A percentile compares a stretch with the other conserved stretches of the same genome.
These are phyloP conservation scores for Chionoecetes opilio DNA, from an alignment of 1,140 invertebrate genomes.

Conservation along the genomic window DNA sequence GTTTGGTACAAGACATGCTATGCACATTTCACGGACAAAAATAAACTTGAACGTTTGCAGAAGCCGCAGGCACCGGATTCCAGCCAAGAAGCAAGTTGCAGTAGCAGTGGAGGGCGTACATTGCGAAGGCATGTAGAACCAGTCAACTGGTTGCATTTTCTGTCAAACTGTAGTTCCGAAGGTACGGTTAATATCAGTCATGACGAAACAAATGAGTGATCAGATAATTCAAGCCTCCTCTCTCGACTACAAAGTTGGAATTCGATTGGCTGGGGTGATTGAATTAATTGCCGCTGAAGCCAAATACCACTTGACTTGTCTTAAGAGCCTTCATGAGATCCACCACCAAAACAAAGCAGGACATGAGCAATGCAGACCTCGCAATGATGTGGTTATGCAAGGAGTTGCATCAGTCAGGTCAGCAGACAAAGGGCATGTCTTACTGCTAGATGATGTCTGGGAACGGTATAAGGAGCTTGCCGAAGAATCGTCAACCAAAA, in stretches of 20 bases:
- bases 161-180: slow-evolving; percentile 39
- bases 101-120: neutral
- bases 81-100: neutral
- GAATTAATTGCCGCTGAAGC: neutral
- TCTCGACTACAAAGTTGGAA: neutral
- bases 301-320: slow-evolving; percentile 36
- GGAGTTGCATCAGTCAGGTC: neutral
- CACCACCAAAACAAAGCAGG: neutral
- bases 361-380: neutral
- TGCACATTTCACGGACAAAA: slow-evolving; percentile 23
- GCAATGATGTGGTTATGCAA: slow-evolving; percentile 18
- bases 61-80: slow-evolving; percentile 2
- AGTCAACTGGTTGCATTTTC: slow-evolving; percentile 34
- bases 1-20: slow-evolving; percentile 36
- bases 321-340: neutral
- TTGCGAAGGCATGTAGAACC: neutral
- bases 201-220: neutral
- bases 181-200: neutral
- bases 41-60: neutral
- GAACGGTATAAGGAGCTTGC: neutral
- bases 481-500: neutral
- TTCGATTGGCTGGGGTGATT: slow-evolving; percentile 22
- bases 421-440: slow-evolving; percentile 24
- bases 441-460: neutral
- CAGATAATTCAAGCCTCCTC: slow-evolving; percentile 29